Evolutionary conservation across 1,140 invertebrate species (phyloP), one percentile per base, ranked within the genome.

Genomic region (Grapholita molesta): DNA sequence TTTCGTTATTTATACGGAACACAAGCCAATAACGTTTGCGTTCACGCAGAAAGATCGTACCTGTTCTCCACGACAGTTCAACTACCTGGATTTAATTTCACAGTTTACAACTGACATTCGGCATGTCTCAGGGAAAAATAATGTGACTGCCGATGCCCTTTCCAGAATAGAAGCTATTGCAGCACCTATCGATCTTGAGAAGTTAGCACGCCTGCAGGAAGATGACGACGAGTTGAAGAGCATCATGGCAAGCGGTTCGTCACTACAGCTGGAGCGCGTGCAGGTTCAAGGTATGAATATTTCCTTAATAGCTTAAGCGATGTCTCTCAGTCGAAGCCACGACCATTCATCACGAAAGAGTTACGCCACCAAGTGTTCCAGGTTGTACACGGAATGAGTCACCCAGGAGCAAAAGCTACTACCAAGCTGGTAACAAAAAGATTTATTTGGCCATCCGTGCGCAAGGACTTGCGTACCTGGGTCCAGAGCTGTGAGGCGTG

Each of bases 1-100:
- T 3, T 84, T 80, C 64, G 57, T 65, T 0, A 74, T 85, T 7
- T 81, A 70, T 32, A 91, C 84, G 0, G 85, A 91, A 4, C 33
- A 35, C 12, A 35, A 35, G 33, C 33, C 33, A 3, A 9, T 35
- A 3, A 9, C 7, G 7, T 35, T 35, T 3, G 33, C 33, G 3
- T 35, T 35, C 33, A 3, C 8, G 33, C 9, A 7, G 9, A 7
- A 12, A 7, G 9, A 35, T 2, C 9, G 7, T 2, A 11, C 9
- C 12, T 35, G 33, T 11, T 35, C 33, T 11, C 33, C 33, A 35
- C 7, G 33, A 3, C 33, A 35, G 9, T 12, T 12, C 3, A 7
- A 11, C 12, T 11, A 35, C 3, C 33, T 35, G 9, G 33, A 35
- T 11, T 11, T 12, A 3, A 35, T 35, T 3, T 11, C 33, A 3